These are phyloP conservation scores for Henricia sp. DNA, from an alignment of 53 echinoderm and acorn worm species.

Conservation along the genomic window DNA sequence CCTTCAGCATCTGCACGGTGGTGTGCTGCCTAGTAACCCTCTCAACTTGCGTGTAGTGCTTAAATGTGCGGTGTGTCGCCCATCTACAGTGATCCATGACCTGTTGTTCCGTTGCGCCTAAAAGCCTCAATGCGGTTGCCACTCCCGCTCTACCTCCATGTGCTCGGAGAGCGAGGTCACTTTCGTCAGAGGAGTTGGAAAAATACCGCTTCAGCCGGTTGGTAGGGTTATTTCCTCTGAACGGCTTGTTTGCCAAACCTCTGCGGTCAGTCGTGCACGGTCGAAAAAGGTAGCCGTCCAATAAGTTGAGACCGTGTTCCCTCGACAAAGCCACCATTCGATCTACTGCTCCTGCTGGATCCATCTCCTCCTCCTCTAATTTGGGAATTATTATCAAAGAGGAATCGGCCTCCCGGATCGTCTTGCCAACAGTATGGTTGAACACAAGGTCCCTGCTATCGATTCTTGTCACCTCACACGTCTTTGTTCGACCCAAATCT, in stretches of 20 bases:
- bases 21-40: not conserved
- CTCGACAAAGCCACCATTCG: not conserved
- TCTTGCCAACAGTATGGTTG: no score
- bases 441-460: no score
- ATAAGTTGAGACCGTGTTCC: not conserved
- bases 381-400: no score
- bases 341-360: not conserved
- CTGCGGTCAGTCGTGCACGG: not conserved
- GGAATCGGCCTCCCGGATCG: no score
- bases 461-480: no score
- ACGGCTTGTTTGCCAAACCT: not conserved
- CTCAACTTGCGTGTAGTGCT: not conserved
- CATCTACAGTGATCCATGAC: slow-evolving; percentile 10
- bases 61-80: not conserved
- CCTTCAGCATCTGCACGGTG: not conserved
- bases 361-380: not conserved
- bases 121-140: not conserved
- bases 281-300: not conserved
- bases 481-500: no score
- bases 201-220: not conserved
- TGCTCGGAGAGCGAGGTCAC: not conserved
- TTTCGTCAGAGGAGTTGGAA: not conserved
- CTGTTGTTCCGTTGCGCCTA: slow-evolving; percentile 2
- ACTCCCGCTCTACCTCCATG: slow-evolving; percentile 5
- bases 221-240: not conserved